Base-by-base conservation (phyloP, 2,113 vertebrate genomes). In the Dipodomys spectabilis region DNA sequence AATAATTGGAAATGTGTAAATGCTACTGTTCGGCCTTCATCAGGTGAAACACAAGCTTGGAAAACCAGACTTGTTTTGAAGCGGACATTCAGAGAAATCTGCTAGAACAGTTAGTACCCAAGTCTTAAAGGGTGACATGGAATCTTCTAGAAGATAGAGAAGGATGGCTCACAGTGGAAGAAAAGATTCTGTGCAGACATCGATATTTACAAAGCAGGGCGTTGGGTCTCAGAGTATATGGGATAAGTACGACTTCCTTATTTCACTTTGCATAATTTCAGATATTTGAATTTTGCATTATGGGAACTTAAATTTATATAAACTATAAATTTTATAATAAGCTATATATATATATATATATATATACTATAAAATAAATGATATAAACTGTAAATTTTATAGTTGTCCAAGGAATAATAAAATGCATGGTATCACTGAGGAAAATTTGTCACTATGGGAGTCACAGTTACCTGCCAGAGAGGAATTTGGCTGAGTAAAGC, bases 141-240 rank as follows among this genome's bases (percentile, higher is more conserved):
- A 28, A 1, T 64, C 69, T 74, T 72, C 53, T 44, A 75, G 67
- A 84, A 32, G 62, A 35, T 62, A 18, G 22, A 16, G 53, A 74
- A 91, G 35, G 9, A 82, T 19, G 10, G 3, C 35, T 74, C 15
- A 3, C 2, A 30, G 13, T 72, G 27, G 35, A 77, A 80, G 45
- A n/a, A 20, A 20, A 87, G 39, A 60, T 23, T 8, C 25, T 4
- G 0, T 68, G 0, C 3, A 25, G 20, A n/a, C 18, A 4, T 20
- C 64, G 72, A 86, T 16, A 2, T 39, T n/a, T 69, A 69, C 82
- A 71, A 30, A 64, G 16, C 60, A 30, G 23, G 2, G 8, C 22
- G 6, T 0, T 25, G 30, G 45, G 1, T 11, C 19, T 53, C 6
- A 27, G 25, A 35, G 1, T 10, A 3, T 25, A 79, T 3, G 0